Evolutionary conservation across 1,140 invertebrate species (phyloP), one percentile per base, ranked within the genome.

Genomic region (Callitettix versicolor): DNA sequence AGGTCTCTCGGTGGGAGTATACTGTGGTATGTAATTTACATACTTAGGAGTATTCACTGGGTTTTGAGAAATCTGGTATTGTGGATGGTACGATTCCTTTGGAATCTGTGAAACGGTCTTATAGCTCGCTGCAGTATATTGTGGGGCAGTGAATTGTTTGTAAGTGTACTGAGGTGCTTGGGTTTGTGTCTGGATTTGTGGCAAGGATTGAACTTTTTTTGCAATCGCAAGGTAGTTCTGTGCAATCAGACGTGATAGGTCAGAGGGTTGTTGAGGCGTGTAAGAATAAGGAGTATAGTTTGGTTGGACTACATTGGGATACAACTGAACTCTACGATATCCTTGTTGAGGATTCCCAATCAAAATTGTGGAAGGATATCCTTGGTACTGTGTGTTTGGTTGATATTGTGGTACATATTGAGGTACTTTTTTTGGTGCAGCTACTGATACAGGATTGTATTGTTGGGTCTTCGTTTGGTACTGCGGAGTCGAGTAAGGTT

Each of bases 231-330:
- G 17, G 49, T 61, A 61, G 22, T 61, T 61, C 33, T 61, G 60
- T 0, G 60, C 40, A 12, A 61, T 51, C 42, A 53, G 46, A 17
- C 50, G 53, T 9, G 58, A 54, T 14, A 51, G 17, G 48, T 51
- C 48, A 3, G 47, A 43, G 15, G 59, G 58, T 53, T 58, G 47
- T 48, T 63, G 60, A 18, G 40, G 41, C 9, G 54, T 55, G 46
- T 55, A 47, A 40, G 61, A 60, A 63, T 47, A 70, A 48, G 17
- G 64, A 64, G 34, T 66, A 59, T 47, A 64, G n/a, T 33, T 38
- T n/a, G 24, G 47, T 54, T 40, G 41, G 15, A 51, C 12, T 7
- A 52, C 15, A 1, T 30, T 47, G 2, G 48, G 6, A 26, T 51
- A 51, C 14, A 51, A 30, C 4, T 26, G 48, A 20, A 51, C 48